phyloP scores from a whole-genome alignment of 2,797 vertebrate genomes.

The Mallotus villosus region DNA sequence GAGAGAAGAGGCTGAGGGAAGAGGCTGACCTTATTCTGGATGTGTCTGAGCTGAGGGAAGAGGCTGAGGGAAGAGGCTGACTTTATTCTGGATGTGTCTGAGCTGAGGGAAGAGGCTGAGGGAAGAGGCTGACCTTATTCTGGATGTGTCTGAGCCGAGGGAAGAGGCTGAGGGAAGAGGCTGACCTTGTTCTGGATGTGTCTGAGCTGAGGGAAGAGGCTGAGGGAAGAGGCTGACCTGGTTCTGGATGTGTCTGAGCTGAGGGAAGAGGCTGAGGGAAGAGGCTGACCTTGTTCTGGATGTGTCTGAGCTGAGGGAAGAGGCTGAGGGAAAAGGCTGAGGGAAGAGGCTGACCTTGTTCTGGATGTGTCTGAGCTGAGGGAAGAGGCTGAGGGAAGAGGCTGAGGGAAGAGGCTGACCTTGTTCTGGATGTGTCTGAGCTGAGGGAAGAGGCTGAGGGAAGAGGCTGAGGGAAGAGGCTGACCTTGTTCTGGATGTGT shows the following conservation, averaged over 20 bases:
- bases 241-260: slow-evolving; percentile 60
- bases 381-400: too few species aligned
- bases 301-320: slow-evolving; percentile 80
- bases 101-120: slow-evolving; percentile 90
- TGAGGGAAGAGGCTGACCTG: too few species aligned
- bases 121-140: slow-evolving; percentile 72
- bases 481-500: slow-evolving; percentile 68
- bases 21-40: slow-evolving; percentile 68
- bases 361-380: slow-evolving; percentile 66
- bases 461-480: too few species aligned
- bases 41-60: slow-evolving; percentile 80
- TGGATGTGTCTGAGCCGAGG: slow-evolving; percentile 71
- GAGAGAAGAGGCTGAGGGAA: too few species aligned
- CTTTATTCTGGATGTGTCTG: slow-evolving; percentile 63
- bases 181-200: slow-evolving; percentile 68
- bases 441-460: slow-evolving; percentile 88
- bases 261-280: too few species aligned
- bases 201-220: slow-evolving; percentile 85
- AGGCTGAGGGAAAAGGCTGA: too few species aligned
- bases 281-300: slow-evolving; percentile 68
- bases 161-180: too few species aligned
- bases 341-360: slow-evolving; percentile 74
- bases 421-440: slow-evolving; percentile 66
- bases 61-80: too few species aligned
- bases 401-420: too few species aligned